Evolutionary conservation across 2,113 vertebrate genomes (phyloP), one percentile per base, ranked within the genome.

Genomic region (Eleginops maclovinus): DNA sequence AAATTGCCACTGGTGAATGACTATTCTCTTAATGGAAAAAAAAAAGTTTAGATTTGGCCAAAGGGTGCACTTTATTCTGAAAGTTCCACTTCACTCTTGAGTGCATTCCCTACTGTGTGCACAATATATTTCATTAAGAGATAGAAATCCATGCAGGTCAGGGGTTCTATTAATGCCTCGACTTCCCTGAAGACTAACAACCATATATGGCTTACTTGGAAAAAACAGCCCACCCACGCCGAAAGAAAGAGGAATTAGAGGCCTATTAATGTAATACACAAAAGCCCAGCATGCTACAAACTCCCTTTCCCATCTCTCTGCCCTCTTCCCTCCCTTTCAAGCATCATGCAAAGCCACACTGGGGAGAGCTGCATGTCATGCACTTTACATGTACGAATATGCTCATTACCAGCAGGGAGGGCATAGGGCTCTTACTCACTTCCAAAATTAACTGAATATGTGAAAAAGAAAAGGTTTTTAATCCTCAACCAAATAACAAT

Each of bases 181-280:
- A 55, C 85, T 84, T 88, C 90, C 88, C 90, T 85, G 46, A 89
- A 86, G 91, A 92, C 81, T 83, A 91, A 92, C 89, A 91, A 90
- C 77, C 82, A 85, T 88, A 84, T 87, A 89, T 84, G 80, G 90
- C 72, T 88, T 67, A 49, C 72, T 86, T 72, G 79, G 88, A 91
- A 90, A 91, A 91, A 87, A 64, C 71, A 85, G 73, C 75, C 83
- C 89, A 88, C 91, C 86, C 81, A 89, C 90, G 71, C 86, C 71
- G 69, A 86, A 79, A 86, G 54, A 86, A 86, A 67, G 84, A 91
- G 77, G 77, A 90, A 82, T 87, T 82, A 86, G 84, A 79, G 85
- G 85, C 79, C 67, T 83, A 88, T 89, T 87, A 82, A 87, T 87
- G 74, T 54, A 76, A 80, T 67, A 61, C 74, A 84, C 70, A 87